A percentile compares a stretch with the other conserved stretches of the same genome.
Evolutionary conservation across 2,888 invertebrate genomes (phyloP).

Genomic region (Erynnis tages): DNA sequence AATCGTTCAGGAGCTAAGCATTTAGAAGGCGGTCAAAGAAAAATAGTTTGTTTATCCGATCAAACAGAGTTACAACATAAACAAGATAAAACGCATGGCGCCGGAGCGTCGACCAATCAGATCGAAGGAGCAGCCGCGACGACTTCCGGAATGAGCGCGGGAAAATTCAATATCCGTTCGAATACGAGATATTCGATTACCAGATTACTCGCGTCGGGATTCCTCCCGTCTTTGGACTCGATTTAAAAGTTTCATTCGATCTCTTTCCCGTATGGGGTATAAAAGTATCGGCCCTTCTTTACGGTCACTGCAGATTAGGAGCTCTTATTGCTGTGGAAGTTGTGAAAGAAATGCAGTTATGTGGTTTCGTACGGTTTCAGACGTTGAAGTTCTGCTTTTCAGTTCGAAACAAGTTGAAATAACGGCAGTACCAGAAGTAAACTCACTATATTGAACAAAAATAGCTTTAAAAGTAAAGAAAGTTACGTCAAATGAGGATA

Average conservation of each 20-base stretch:
- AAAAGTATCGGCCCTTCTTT: conserved; percentile 19
- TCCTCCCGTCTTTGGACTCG: conserved; percentile 43
- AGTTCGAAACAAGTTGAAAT: too few species aligned
- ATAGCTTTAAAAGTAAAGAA: too few species aligned
- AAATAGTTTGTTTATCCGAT: conserved; percentile 52
- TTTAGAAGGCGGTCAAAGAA: conserved; percentile 26
- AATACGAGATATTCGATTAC: conserved; percentile 67
- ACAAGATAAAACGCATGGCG: conserved; percentile 71
- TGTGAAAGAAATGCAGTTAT: conserved; percentile 7
- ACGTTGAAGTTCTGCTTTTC: background rate
- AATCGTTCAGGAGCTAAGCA: conserved; percentile 6
- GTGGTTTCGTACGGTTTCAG: background rate
- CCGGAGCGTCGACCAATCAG: conserved; percentile 55
- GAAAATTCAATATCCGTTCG: conserved; percentile 76
- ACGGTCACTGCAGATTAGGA: conserved; percentile 17
- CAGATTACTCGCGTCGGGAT: conserved; percentile 53
- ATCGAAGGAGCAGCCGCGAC: conserved; percentile 54
- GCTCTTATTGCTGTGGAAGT: conserved; percentile 3
- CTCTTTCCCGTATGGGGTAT: conserved; percentile 7
- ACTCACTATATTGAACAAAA: too few species aligned
- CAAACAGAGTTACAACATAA: conserved; percentile 52
- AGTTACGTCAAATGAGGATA: too few species aligned
- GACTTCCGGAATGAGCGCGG: conserved; percentile 66
- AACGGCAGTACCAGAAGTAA: too few species aligned
- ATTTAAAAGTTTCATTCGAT: conserved; percentile 42